A percentile compares a stretch with the other conserved stretches of the same genome.
phyloP scores from a whole-genome alignment of 2,797 vertebrate genomes.

The Acridotheres tristis region DNA sequence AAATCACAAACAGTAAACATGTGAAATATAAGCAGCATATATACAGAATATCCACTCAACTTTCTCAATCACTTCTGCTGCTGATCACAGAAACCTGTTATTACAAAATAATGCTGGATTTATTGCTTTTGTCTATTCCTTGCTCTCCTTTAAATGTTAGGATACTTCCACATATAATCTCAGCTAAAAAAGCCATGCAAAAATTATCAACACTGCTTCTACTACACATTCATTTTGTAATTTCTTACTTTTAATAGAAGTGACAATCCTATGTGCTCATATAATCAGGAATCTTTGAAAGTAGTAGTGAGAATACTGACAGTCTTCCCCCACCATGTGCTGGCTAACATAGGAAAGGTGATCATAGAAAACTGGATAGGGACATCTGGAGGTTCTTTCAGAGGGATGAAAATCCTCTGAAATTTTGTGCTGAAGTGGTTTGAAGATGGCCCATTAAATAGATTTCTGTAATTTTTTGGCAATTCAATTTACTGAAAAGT shows the following conservation, averaged over 20 bases:
- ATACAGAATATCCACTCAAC: neutral
- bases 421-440: neutral
- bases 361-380: neutral
- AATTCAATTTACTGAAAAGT: neutral
- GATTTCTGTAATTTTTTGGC: neutral
- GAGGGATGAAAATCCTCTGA: neutral
- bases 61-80: neutral
- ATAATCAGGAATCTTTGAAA: neutral
- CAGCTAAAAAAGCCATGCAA: neutral
- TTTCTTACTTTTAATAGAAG: neutral
- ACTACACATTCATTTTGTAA: neutral
- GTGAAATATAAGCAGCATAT: neutral
- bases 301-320: neutral
- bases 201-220: neutral
- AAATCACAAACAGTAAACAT: neutral
- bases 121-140: neutral
- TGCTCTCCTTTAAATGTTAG: neutral
- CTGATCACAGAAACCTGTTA: neutral
- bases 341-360: neutral
- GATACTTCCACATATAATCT: neutral
- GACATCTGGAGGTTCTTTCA: neutral
- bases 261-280: neutral
- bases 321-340: neutral
- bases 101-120: neutral
- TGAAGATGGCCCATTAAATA: neutral